Evolutionary conservation across 2,888 invertebrate genomes (phyloP).

Genomic region (Eledona agricola): DNA sequence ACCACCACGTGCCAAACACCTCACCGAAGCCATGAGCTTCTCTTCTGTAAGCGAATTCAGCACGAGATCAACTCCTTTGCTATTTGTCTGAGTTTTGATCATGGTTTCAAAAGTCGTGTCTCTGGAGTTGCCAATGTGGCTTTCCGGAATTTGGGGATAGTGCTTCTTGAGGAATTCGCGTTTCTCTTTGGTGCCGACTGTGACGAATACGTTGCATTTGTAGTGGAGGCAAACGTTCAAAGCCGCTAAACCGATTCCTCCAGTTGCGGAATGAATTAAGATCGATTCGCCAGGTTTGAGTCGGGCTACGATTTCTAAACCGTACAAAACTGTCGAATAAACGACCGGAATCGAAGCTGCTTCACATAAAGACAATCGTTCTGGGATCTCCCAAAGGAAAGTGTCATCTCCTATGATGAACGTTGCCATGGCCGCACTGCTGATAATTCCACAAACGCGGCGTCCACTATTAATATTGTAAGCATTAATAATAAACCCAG

Average conservation of each 20-base stretch:
- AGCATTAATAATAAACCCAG: background rate
- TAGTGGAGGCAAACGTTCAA: constrained; percentile 67
- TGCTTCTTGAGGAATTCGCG: constrained; percentile 64
- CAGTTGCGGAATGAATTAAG: constrained; percentile 61
- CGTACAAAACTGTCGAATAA: constrained; percentile 64
- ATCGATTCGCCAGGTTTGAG: constrained; percentile 3
- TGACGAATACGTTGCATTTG: constrained; percentile 68
- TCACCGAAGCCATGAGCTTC: constrained; percentile 78
- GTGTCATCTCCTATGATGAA: constrained; percentile 67
- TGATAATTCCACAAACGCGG: constrained; percentile 69
- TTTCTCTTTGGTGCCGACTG: constrained; percentile 66
- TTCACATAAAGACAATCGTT: constrained; percentile 76
- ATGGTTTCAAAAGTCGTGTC: constrained; percentile 88
- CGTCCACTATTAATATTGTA: background rate
- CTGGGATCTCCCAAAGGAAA: constrained; percentile 73
- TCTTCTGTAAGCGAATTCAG: constrained; percentile 93
- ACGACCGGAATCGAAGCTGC: constrained; percentile 75
- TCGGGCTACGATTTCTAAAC: constrained; percentile 60
- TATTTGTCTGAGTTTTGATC: constrained; percentile 80
- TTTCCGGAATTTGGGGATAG: constrained; percentile 62
- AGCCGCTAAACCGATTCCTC: constrained; percentile 73
- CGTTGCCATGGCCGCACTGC: constrained; percentile 69
- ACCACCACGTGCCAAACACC: constrained; percentile 70
- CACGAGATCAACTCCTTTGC: constrained; percentile 89
- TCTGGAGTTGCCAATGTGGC: constrained; percentile 70